Percentiles rank a stretch among this genome's conserved stretches.
Evolutionary conservation across 2,797 vertebrate genomes (phyloP).

Genomic region (Columba guinea): DNA sequence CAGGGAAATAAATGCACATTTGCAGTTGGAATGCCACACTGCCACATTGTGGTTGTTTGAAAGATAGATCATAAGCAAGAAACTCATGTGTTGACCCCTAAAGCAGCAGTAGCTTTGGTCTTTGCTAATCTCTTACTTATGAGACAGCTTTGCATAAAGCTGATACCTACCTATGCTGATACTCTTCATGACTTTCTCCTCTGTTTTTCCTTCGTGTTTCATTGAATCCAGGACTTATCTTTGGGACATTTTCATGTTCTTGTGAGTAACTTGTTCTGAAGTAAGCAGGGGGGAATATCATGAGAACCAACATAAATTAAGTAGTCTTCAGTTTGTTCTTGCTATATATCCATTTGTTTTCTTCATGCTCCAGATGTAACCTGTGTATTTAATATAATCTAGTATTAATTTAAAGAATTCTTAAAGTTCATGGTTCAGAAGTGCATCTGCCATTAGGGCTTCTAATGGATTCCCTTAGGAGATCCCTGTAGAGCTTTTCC

Average conservation of each 20-base stretch:
- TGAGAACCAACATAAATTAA: not conserved
- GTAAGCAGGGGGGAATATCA: not conserved
- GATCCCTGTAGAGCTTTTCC: not conserved
- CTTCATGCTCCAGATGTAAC: not conserved
- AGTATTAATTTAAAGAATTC: not conserved
- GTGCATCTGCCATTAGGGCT: fast-evolving
- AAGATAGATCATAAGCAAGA: not conserved
- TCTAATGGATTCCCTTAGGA: not conserved
- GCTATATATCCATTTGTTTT: not conserved
- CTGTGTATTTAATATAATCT: not conserved
- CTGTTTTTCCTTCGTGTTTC: not conserved
- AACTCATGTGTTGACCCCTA: not conserved
- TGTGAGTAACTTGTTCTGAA: not conserved
- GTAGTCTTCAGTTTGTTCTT: not conserved
- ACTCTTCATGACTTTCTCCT: not conserved
- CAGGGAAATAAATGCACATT: not conserved
- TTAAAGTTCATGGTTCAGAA: not conserved
- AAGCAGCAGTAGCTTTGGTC: not conserved
- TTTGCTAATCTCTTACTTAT: not conserved
- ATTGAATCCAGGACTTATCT: not conserved
- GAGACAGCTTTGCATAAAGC: not conserved
- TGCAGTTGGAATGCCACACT: conserved; percentile 64
- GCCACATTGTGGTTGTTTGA: conserved; percentile 75
- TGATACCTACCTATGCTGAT: not conserved
- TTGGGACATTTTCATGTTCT: not conserved